phyloP scores from a whole-genome alignment of 2,113 vertebrate species.

The Chaenocephalus aceratus region DNA sequence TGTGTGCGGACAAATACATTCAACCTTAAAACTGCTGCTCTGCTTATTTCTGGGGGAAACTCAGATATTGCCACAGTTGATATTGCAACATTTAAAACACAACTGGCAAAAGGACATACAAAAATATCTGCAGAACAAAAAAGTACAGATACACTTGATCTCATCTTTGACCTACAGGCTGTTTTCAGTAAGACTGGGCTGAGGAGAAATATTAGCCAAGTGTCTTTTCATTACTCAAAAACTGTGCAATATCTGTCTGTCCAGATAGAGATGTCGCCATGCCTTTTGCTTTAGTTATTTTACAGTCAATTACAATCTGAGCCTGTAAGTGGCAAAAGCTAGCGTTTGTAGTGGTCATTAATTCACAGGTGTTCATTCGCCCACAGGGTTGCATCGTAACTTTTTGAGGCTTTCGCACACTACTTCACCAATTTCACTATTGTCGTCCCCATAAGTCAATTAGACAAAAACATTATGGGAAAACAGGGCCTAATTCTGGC shows the following conservation, averaged over 20 bases:
- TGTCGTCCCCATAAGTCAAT: too few species aligned
- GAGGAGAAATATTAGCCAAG: neutral
- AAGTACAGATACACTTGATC: neutral
- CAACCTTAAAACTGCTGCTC: neutral
- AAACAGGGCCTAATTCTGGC: too few species aligned
- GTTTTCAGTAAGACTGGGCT: neutral
- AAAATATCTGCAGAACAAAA: conserved; percentile 19
- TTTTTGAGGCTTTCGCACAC: too few species aligned
- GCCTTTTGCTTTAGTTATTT: too few species aligned
- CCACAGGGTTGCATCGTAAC: too few species aligned
- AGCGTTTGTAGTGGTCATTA: too few species aligned
- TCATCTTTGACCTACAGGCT: neutral
- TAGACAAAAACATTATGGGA: too few species aligned
- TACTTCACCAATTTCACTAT: too few species aligned
- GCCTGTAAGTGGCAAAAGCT: too few species aligned
- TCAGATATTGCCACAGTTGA: conserved; percentile 1
- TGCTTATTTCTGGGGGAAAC: neutral
- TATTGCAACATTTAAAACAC: conserved; percentile 26
- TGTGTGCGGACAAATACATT: neutral
- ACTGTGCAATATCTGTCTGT: neutral
- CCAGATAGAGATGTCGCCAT: neutral
- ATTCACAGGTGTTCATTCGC: too few species aligned
- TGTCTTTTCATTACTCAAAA: neutral
- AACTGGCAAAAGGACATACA: neutral
- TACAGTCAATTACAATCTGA: too few species aligned